Base-by-base conservation (phyloP, 30 jellyfish, hydroid and myxozoan genomes). In the Hydractinia symbiolongicarpus region DNA sequence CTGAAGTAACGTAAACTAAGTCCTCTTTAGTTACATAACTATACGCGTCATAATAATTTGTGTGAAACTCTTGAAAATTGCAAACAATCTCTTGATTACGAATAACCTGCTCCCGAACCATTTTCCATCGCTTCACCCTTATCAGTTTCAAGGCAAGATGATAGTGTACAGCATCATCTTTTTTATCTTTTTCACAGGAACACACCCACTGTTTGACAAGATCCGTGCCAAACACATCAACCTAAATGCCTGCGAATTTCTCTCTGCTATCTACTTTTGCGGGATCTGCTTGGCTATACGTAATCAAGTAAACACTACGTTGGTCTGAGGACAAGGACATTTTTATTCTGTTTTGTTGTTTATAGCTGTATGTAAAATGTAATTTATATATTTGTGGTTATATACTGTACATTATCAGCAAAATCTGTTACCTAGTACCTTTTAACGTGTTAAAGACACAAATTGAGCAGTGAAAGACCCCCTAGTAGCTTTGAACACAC, bases 21-120 rank as follows among this genome's bases (percentile, higher is more conserved):
- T n/a, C n/a, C n/a, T n/a, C n/a, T n/a, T n/a, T n/a, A n/a, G 68
- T 57, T 10, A 57, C 68, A n/a, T 57, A 57, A 9, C n/a, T 57
- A n/a, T 57, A 57, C 68, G 68, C 68, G 68, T 57, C 68, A n/a
- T 57, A 57, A n/a, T 57, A 57, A n/a, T 57, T 57, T 10, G 68
- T 57, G 68, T 57, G 68, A 57, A 57, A 57, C 68, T 57, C 68
- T 10, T 9, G 13, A 57, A 57, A 57, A n/a, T 57, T 57, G 68
- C 68, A 57, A 10, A 57, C 68, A 9, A 57, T 57, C 13, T 57
- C 68, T 10, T 57, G 68, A 9, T 57, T 10, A 10, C 68, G 10
- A n/a, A n/a, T 57, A 57, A 57, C 68, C 13, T 10, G 10, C n/a
- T 57, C 68, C 68, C 68, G 10, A 9, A n/a, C 68, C 68, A 57